Conservation (phyloP, 2,888 invertebrate genomes). For the Monoplex corrugatus region DNA sequence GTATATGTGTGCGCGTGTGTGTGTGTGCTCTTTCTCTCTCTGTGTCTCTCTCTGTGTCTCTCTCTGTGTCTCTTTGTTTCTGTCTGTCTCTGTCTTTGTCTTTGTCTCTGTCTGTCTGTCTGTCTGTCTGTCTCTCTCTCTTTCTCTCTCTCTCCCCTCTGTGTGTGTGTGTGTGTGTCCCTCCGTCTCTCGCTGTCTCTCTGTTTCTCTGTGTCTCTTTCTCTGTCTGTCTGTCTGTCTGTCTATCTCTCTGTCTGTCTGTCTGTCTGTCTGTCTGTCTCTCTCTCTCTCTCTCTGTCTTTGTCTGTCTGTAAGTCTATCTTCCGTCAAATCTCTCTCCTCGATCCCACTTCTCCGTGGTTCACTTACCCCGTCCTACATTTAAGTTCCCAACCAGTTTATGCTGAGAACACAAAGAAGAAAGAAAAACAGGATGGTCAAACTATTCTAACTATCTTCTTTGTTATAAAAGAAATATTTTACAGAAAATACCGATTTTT, state of each 20-base stretch:
- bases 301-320: neutral
- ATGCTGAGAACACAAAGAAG: no score
- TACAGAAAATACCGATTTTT: no score
- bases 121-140: conserved; percentile 6
- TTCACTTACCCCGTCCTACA: no score
- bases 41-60: conserved; percentile 2
- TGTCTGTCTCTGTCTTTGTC: neutral
- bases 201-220: neutral
- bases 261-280: neutral
- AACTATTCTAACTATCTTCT: no score
- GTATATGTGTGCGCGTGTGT: neutral
- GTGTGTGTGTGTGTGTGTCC: neutral
- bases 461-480: no score
- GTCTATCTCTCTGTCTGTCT: neutral
- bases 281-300: conserved; percentile 17
- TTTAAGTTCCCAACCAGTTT: no score
- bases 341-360: no score
- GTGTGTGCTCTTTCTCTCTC: neutral
- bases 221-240: neutral
- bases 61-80: neutral
- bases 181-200: neutral
- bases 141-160: neutral
- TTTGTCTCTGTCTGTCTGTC: neutral
- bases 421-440: no score
- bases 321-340: neutral